Percentiles rank a stretch among this genome's conserved stretches.
These are phyloP conservation scores for Xiphophorus maculatus DNA, from an alignment of 2,113 vertebrate genomes.

Conservation along the genomic window DNA sequence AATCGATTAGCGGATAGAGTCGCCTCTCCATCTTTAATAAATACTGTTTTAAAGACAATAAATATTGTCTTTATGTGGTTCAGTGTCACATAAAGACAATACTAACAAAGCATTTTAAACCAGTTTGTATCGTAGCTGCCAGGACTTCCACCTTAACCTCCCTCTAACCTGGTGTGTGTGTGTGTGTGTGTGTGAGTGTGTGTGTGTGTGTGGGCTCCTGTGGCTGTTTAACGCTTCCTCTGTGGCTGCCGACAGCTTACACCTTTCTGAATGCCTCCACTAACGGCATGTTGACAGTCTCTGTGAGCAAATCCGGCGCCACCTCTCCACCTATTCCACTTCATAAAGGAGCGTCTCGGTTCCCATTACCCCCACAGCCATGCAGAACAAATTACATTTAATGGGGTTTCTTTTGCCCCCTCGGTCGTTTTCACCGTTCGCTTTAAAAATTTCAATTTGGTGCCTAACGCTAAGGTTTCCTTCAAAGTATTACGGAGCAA, in stretches of 20 bases:
- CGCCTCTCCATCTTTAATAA: no score
- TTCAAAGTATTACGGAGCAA: constrained; percentile 87
- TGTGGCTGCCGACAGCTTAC: constrained; percentile 74
- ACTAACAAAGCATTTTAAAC: neutral
- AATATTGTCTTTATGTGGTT: no score
- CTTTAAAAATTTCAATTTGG: constrained; percentile 96
- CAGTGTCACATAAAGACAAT: neutral
- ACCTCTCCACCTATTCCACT: constrained; percentile 88
- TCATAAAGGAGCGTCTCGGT: constrained; percentile 86
- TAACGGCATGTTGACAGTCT: constrained; percentile 19
- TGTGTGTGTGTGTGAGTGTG: neutral
- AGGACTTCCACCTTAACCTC: neutral
- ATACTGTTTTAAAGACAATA: no score
- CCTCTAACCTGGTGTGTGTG: neutral
- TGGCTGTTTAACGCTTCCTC: constrained; percentile 83
- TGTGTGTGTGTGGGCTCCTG: constrained; percentile 39
- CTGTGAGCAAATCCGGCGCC: constrained; percentile 47
- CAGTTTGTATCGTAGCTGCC: neutral
- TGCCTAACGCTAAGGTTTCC: constrained; percentile 89
- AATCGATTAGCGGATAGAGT: no score
- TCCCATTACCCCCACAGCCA: constrained; percentile 92
- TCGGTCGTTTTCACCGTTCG: constrained; percentile 90
- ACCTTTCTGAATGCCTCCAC: constrained; percentile 64
- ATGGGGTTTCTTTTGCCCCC: constrained; percentile 90
- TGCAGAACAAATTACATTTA: constrained; percentile 99